Percentiles rank a stretch among this genome's conserved stretches.
Evolutionary conservation across 1,140 invertebrate genomes (phyloP).

Genomic region (Matsumurasca onukii): DNA sequence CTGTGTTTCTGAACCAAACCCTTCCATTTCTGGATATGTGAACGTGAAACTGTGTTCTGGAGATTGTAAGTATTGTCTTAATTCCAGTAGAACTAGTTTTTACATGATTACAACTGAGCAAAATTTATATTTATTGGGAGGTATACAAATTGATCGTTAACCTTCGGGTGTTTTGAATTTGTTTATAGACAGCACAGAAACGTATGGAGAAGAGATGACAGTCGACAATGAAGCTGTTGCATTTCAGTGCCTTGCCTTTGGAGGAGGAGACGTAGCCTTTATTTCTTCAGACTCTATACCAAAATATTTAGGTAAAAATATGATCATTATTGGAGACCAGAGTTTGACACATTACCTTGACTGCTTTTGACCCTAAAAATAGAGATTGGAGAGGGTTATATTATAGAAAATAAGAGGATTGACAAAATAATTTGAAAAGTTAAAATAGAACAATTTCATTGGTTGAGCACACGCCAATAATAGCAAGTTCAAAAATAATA

Average conservation of each 20-base stretch:
- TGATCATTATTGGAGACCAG: too few species aligned
- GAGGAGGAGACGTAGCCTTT: slow-evolving; percentile 83
- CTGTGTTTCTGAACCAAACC: slow-evolving; percentile 20
- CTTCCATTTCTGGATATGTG: neutral
- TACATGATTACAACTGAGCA: too few species aligned
- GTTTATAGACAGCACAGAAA: neutral
- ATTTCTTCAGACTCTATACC: slow-evolving; percentile 46
- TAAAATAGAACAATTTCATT: too few species aligned
- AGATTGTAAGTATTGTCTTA: neutral
- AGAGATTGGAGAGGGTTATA: too few species aligned
- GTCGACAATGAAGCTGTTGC: slow-evolving; percentile 59
- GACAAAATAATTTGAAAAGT: too few species aligned
- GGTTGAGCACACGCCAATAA: too few species aligned
- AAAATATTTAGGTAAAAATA: slow-evolving; percentile 9
- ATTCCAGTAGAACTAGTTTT: neutral
- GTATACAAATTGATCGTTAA: neutral
- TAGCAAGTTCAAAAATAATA: too few species aligned
- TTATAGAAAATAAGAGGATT: too few species aligned
- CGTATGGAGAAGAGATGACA: slow-evolving; percentile 16
- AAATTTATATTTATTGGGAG: neutral
- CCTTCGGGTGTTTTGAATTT: neutral
- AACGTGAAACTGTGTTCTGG: slow-evolving; percentile 13
- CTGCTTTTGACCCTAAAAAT: too few species aligned
- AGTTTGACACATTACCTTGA: too few species aligned
- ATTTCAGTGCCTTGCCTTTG: slow-evolving; percentile 77